Evolutionary conservation across 2,888 invertebrate species (phyloP).

Genomic region (Schizotus pectinicornis): DNA sequence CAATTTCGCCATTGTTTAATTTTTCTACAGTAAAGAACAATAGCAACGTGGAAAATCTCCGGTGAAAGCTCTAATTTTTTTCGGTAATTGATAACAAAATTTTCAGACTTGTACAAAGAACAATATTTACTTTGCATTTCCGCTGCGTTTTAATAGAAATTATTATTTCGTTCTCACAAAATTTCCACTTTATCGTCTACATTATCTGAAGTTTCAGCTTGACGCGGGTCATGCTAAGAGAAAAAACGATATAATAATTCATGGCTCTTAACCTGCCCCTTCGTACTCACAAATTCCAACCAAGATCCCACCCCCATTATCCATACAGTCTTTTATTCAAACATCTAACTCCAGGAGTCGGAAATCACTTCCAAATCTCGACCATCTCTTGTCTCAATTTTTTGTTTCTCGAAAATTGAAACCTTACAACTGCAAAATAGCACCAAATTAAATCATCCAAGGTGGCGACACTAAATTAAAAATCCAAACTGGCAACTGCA

Average conservation of each 20-base stretch:
- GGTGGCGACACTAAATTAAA: too few relatives aligned
- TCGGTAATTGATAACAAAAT: neutral
- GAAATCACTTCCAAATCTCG: neutral
- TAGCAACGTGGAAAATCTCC: neutral
- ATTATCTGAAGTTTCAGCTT: slow-evolving; percentile 1
- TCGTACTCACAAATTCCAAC: slow-evolving; percentile 1
- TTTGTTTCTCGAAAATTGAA: too few relatives aligned
- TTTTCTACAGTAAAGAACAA: too few relatives aligned
- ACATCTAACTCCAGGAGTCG: neutral
- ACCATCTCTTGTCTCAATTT: too few relatives aligned
- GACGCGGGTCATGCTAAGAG: slow-evolving; percentile 7
- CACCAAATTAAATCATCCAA: too few relatives aligned
- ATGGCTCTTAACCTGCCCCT: slow-evolving; percentile 1
- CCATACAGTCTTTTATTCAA: slow-evolving; percentile 10
- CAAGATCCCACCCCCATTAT: neutral
- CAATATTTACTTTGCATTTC: neutral
- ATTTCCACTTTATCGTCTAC: neutral
- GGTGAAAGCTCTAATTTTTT: neutral
- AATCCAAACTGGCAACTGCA: too few relatives aligned
- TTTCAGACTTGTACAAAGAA: neutral
- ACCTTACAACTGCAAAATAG: too few relatives aligned
- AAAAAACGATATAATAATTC: slow-evolving; percentile 9
- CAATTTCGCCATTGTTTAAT: too few relatives aligned
- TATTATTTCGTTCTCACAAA: neutral
- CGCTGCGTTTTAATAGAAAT: neutral